Conservation (phyloP, 53 echinoderm and acorn worm genomes). For the Antedon mediterranea region DNA sequence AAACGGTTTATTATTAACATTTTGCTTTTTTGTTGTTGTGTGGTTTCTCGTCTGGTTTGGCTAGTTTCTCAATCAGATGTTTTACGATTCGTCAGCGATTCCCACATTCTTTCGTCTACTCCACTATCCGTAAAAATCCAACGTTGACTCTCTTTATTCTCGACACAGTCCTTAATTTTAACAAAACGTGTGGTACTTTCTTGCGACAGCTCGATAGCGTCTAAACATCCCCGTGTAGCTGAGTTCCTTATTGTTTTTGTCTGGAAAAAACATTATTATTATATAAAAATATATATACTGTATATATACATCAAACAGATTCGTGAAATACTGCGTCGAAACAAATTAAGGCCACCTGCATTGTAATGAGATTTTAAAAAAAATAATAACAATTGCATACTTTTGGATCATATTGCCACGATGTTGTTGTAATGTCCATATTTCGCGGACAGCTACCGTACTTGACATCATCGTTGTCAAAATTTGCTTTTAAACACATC, state of each 20-base stretch:
- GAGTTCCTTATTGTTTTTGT: background rate
- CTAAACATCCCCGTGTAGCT: background rate
- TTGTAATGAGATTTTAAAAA: too few relatives aligned
- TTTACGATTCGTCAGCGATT: too few relatives aligned
- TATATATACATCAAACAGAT: too few relatives aligned
- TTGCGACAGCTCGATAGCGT: background rate
- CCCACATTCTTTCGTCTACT: background rate
- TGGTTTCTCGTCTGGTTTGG: too few relatives aligned
- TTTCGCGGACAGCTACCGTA: background rate
- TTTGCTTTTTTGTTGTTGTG: too few relatives aligned
- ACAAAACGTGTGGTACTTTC: background rate
- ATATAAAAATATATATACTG: too few relatives aligned
- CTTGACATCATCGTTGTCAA: background rate
- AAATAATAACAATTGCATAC: background rate
- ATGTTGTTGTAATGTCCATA: background rate
- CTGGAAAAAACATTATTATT: too few relatives aligned
- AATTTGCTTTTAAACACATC: conserved; percentile 22
- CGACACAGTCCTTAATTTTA: background rate
- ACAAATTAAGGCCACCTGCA: too few relatives aligned
- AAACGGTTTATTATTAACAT: too few relatives aligned
- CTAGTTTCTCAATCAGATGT: too few relatives aligned
- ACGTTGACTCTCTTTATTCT: background rate
- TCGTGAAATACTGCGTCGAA: too few relatives aligned
- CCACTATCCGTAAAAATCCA: background rate
- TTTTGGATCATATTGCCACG: background rate